Percentiles rank a stretch among this genome's conserved stretches.
phyloP scores from a whole-genome alignment of 1,140 invertebrate genomes.

The Pantala flavescens region DNA sequence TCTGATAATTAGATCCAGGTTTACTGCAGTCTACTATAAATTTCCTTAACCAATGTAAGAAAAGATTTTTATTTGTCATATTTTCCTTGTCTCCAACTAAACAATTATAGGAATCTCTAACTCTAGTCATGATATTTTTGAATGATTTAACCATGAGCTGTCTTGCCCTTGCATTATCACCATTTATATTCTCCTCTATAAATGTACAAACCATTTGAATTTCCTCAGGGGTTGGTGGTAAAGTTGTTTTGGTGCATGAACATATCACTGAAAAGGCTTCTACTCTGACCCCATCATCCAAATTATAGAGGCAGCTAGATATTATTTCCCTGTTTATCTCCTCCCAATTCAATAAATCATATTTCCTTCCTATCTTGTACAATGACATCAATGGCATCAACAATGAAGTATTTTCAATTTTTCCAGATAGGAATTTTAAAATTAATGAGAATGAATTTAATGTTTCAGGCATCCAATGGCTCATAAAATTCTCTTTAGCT shows the following conservation, averaged over 20 bases:
- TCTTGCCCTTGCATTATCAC: slow-evolving; percentile 23
- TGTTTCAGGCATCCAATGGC: neutral
- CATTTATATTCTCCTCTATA: slow-evolving; percentile 19
- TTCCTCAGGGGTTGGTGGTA: slow-evolving; percentile 29
- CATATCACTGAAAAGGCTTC: slow-evolving; percentile 11
- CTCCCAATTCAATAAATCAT: neutral
- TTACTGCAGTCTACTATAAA: slow-evolving; percentile 38
- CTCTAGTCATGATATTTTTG: slow-evolving; percentile 25
- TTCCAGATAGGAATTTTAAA: neutral
- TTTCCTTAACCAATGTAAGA: slow-evolving; percentile 39
- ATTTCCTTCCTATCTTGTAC: neutral
- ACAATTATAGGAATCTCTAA: slow-evolving; percentile 29
- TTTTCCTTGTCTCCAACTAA: slow-evolving; percentile 27
- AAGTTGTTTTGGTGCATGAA: slow-evolving; percentile 28
- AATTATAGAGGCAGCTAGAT: neutral
- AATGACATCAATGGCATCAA: neutral
- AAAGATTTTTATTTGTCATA: slow-evolving; percentile 21
- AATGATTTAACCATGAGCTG: slow-evolving; percentile 28
- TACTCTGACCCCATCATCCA: neutral
- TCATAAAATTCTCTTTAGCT: slow-evolving; percentile 21
- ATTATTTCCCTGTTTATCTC: neutral
- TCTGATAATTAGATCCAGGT: slow-evolving; percentile 43
- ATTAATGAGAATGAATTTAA: neutral
- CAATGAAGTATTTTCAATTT: neutral
- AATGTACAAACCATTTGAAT: slow-evolving; percentile 17